These are phyloP conservation scores for Drosophila subobscura DNA, from an alignment of 1,140 invertebrate genomes.

Conservation along the genomic window DNA sequence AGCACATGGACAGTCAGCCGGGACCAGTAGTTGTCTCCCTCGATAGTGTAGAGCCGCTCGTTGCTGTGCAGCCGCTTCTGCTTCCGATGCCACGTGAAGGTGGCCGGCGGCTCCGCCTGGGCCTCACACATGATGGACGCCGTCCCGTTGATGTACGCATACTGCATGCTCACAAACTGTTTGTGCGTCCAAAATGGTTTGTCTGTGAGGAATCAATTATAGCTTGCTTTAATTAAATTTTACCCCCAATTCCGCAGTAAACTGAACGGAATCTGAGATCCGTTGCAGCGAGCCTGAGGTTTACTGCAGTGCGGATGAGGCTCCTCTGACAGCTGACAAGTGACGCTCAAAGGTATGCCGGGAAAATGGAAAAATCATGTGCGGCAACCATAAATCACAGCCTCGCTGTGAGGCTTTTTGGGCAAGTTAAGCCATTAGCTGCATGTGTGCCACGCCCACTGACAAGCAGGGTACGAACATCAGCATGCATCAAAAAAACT, in stretches of 20 bases:
- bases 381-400: constrained; percentile 62
- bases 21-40: constrained; percentile 79
- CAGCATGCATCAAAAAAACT: constrained; percentile 37
- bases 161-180: constrained; percentile 71
- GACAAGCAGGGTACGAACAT: constrained; percentile 7
- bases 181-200: constrained; percentile 83
- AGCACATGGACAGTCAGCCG: constrained; percentile 84
- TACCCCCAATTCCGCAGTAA: too few relatives aligned
- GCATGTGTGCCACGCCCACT: constrained; percentile 55
- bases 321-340: constrained; percentile 6
- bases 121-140: constrained; percentile 86
- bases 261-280: not conserved
- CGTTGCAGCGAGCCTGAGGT: too few relatives aligned
- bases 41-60: constrained; percentile 66
- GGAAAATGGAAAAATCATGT: constrained; percentile 54
- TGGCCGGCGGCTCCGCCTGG: constrained; percentile 85
- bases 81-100: constrained; percentile 85
- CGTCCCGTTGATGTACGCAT: constrained; percentile 84
- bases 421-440: constrained; percentile 62
- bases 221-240: too few relatives aligned
- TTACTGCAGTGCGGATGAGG: not conserved
- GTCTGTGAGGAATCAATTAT: constrained; percentile 67
- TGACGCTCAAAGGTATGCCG: constrained; percentile 26
- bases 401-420: not conserved
- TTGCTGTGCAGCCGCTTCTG: constrained; percentile 77